Percentiles rank a stretch among this genome's conserved stretches.
Evolutionary conservation across 2,797 vertebrate genomes (phyloP).

Genomic region (Champsocephalus esox): DNA sequence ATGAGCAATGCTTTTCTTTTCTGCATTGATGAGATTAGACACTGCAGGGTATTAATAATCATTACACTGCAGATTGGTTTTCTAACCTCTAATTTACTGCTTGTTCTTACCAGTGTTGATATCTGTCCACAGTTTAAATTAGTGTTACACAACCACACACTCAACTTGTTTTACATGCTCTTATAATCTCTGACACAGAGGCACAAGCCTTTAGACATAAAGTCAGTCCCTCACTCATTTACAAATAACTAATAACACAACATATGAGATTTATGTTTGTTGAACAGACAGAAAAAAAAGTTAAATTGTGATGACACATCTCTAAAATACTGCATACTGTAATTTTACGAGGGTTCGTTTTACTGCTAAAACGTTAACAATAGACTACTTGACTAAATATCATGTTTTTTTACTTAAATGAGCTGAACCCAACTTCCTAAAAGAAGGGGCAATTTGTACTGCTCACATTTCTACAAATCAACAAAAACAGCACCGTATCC

Average conservation of each 20-base stretch:
- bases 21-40: not conserved
- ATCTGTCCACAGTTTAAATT: not conserved
- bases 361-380: not conserved
- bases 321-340: not conserved
- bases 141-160: not conserved
- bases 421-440: not conserved
- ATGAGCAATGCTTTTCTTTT: not conserved
- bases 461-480: not conserved
- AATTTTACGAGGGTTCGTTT: not conserved
- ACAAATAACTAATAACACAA: not conserved
- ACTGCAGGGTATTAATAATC: not conserved
- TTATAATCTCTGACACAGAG: not conserved
- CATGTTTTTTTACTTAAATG: not conserved
- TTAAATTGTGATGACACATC: not conserved
- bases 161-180: not conserved
- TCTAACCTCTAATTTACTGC: not conserved
- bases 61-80: constrained; percentile 1
- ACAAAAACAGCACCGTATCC: constrained; percentile 7
- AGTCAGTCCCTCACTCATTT: not conserved
- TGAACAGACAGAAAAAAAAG: not conserved
- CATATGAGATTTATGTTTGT: not conserved
- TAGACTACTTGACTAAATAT: not conserved
- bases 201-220: not conserved
- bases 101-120: not conserved
- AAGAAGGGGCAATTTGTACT: not conserved